Base-by-base conservation (phyloP, 53 echinoderm and acorn worm genomes). In the Temnopleurus reevesii region DNA sequence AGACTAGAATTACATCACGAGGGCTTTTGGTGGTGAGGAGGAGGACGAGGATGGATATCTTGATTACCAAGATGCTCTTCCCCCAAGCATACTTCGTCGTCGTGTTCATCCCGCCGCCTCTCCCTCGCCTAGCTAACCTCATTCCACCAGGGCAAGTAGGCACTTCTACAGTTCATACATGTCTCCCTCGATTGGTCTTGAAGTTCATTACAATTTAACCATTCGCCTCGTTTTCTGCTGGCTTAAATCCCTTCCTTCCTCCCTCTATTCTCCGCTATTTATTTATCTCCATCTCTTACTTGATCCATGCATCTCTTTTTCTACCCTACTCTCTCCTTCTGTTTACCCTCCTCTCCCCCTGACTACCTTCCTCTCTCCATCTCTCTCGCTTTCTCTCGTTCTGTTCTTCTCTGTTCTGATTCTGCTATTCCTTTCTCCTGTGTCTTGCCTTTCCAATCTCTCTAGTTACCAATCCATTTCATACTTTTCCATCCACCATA, bases 141-240 rank as follows among this genome's bases (percentile, higher is more conserved):
- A 71, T 71, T 71, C 43, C 41, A n/a, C n/a, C n/a, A n/a, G 31
- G 33, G 63, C 2, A 34, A 17, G n/a, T 71, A n/a, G 71, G 41
- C 41, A 30, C 71, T 41, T 2, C 21, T 23, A 41, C n/a, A 71
- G 41, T n/a, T 71, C 71, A 71, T 71, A 71, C 21, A 71, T 71
- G 71, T 71, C 71, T 36, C 43, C 71, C 2, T 71, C 43, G 8
- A 38, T 71, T 71, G 19, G 36, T 71, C 41, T 71, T 71, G 5
- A 71, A 71, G 71, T 71, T 71, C 43, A 71, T 71, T 71, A 71
- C 71, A 71, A 71, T n/a, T 71, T 43, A 63, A 5, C 36, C 71
- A 41, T 34, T 71, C 71, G 7, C 41, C 71, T 71, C 71, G n/a
- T n/a, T n/a, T n/a, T n/a, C n/a, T n/a, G n/a, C n/a, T n/a, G n/a